Evolutionary conservation across 2,888 invertebrate genomes (phyloP), one percentile per base, ranked within the genome.

Genomic region (Heliconius aoede): DNA sequence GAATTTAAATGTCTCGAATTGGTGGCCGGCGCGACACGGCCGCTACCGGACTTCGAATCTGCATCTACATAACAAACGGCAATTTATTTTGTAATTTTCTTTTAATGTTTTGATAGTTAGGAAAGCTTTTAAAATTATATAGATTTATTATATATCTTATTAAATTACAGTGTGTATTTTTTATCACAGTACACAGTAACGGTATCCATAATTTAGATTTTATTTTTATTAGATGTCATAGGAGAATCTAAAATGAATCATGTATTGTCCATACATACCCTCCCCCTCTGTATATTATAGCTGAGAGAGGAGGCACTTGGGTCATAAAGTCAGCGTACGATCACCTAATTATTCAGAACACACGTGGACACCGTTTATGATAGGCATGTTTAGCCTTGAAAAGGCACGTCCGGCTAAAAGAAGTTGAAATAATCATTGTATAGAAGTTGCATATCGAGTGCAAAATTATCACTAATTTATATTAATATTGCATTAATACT

Each of bases 11-110:
- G 88, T 89, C 89, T 85, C 87, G 46, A 91, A 89, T 88, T 88
- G 89, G 89, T 87, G 87, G 86, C 84, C 86, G 85, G 86, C 85
- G 86, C 86, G 87, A 87, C 86, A 88, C 85, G 84, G 86, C 83
- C 81, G 94, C 94, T 94, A 94, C 94, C 89, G 94, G 90, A 87
- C 89, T 91, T 90, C 83, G 87, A 81, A 89, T 90, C 88, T 85
- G 89, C 89, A 85, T 85, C 86, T 85, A 85, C 82, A 83, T 85
- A 83, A 85, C 84, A 84, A 83, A 82, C 78, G 81, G 78, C 83
- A 82, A 83, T 84, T 85, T 81, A 85, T 87, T 87, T 85, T 85
- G 84, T 85, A 83, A 84, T 84, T 81, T 78, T 60, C 76, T 78
- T 79, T 74, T 73, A 78, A 80, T 77, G 77, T 78, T 77, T 74